A percentile compares a stretch with the other conserved stretches of the same genome.
phyloP scores from a whole-genome alignment of 2,888 invertebrate species.

The Volucella zonaria region DNA sequence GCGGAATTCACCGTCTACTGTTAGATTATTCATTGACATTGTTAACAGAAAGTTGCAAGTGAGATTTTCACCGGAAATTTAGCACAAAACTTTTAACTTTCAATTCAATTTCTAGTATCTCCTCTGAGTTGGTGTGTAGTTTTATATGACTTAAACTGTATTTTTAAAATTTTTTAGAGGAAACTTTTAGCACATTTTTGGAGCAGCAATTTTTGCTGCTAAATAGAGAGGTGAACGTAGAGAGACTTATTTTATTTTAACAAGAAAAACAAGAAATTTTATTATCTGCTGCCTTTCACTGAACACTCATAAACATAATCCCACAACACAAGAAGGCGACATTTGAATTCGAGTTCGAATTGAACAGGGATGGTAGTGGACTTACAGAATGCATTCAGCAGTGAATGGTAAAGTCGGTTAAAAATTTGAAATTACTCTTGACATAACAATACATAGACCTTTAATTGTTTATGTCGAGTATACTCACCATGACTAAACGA shows the following conservation, averaged over 20 bases:
- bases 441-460: not conserved
- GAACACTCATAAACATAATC: not conserved
- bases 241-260: not conserved
- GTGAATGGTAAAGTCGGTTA: no score
- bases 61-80: not conserved
- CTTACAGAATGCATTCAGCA: not conserved
- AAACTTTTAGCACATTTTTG: slow-evolving; percentile 37
- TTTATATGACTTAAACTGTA: not conserved
- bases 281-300: slow-evolving; percentile 52
- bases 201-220: slow-evolving; percentile 17
- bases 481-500: no score
- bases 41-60: not conserved
- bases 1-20: slow-evolving; percentile 89
- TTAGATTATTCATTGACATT: slow-evolving; percentile 85
- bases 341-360: slow-evolving; percentile 42
- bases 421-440: not conserved
- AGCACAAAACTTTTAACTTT: not conserved
- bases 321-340: not conserved
- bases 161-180: slow-evolving; percentile 9
- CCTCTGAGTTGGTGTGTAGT: not conserved
- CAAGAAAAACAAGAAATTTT: slow-evolving; percentile 63
- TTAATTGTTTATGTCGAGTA: no score
- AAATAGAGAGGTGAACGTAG: slow-evolving; percentile 28
- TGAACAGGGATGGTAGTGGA: not conserved
- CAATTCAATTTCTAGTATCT: not conserved